phyloP scores from a whole-genome alignment of 2,888 invertebrate genomes.

The Xanthia icteritia region DNA sequence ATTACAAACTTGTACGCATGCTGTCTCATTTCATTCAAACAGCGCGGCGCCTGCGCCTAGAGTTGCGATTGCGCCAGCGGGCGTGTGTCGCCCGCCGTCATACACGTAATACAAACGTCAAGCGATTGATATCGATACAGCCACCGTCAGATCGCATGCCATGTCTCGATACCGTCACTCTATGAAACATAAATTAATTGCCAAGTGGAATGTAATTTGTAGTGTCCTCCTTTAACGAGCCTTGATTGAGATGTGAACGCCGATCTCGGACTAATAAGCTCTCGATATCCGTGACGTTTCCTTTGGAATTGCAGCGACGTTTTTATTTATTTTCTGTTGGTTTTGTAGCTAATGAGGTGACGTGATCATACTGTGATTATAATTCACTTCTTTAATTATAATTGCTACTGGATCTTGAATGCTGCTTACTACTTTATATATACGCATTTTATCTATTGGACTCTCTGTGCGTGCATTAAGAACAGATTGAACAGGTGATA shows the following conservation, averaged over 20 bases:
- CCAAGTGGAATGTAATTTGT: slow-evolving; percentile 75
- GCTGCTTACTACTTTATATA: slow-evolving; percentile 16
- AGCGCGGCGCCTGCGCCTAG: slow-evolving; percentile 22
- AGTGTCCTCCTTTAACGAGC: slow-evolving; percentile 73
- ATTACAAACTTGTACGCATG: slow-evolving; percentile 1
- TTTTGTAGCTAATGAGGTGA: slow-evolving; percentile 51
- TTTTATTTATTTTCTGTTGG: slow-evolving; percentile 54
- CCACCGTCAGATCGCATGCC: slow-evolving; percentile 68
- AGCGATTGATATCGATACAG: slow-evolving; percentile 79
- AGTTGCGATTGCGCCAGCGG: slow-evolving; percentile 22
- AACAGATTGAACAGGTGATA: slow-evolving; percentile 19
- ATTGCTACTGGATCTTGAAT: slow-evolving; percentile 40
- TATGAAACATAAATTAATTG: slow-evolving; percentile 76
- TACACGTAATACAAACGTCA: slow-evolving; percentile 75
- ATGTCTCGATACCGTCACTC: slow-evolving; percentile 69
- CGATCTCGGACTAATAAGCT: slow-evolving; percentile 58
- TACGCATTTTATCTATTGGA: slow-evolving; percentile 5
- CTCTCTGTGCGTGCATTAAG: slow-evolving; percentile 5
- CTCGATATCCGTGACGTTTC: slow-evolving; percentile 53
- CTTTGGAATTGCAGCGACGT: slow-evolving; percentile 40
- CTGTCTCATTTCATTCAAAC: slow-evolving; percentile 29
- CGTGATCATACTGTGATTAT: slow-evolving; percentile 45
- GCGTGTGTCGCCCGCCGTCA: slow-evolving; percentile 58
- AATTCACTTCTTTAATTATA: slow-evolving; percentile 41
- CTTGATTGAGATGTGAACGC: slow-evolving; percentile 73